A percentile compares a stretch with the other conserved stretches of the same genome.
Evolutionary conservation across 1,140 invertebrate genomes (phyloP).

Genomic region (Bombus sibiricus): DNA sequence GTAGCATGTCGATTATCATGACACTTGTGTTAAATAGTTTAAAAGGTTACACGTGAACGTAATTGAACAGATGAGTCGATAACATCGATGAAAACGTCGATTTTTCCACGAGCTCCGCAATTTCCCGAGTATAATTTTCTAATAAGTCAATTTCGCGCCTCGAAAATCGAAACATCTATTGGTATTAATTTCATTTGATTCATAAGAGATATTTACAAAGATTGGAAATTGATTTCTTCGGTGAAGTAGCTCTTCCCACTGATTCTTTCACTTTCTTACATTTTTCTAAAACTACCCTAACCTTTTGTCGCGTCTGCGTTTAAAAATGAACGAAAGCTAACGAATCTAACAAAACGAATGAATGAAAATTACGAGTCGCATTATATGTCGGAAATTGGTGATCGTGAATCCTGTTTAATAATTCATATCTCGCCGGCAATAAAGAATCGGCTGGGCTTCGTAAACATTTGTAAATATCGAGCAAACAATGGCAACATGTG

Average conservation of each 20-base stretch:
- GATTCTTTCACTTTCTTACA: background rate
- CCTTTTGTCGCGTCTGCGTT: too few relatives aligned
- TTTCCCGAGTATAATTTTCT: background rate
- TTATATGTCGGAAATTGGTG: background rate
- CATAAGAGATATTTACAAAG: too few relatives aligned
- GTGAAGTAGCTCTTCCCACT: background rate
- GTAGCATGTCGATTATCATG: background rate
- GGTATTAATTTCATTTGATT: slow-evolving; percentile 2
- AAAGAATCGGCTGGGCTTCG: background rate
- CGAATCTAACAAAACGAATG: background rate
- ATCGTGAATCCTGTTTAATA: background rate
- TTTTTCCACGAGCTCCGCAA: background rate
- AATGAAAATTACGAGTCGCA: background rate
- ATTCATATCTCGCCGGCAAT: background rate
- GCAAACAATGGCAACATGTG: background rate
- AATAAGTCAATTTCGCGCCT: background rate
- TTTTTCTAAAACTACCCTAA: background rate
- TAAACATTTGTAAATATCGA: slow-evolving; percentile 13
- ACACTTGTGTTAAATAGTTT: background rate
- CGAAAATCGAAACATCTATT: background rate
- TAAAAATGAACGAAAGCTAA: background rate
- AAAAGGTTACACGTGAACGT: background rate
- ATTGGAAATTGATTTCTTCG: slow-evolving; percentile 1
- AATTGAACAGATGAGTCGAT: background rate
- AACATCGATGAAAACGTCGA: background rate